Conservation (phyloP, 2,797 vertebrate genomes). For the Sylvia borin region DNA sequence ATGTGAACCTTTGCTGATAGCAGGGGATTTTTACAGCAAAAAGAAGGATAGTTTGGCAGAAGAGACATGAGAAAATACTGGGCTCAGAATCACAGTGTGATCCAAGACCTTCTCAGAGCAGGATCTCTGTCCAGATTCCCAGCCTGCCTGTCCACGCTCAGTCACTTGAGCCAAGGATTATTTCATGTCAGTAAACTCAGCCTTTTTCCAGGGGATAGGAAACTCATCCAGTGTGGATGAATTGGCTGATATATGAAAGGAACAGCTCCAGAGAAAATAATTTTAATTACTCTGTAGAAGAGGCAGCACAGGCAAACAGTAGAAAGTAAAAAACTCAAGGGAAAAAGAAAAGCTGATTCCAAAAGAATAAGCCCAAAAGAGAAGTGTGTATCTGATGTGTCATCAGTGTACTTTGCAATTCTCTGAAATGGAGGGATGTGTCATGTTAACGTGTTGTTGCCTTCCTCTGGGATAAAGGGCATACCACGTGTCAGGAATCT, state of each 20-base stretch:
- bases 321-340: conserved; percentile 23
- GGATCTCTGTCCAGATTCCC: conserved; percentile 46
- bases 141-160: neutral
- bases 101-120: conserved; percentile 45
- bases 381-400: neutral
- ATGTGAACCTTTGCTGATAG: conserved; percentile 40
- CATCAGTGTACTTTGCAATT: neutral
- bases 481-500: neutral
- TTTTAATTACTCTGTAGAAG: neutral
- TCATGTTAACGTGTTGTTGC: neutral
- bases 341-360: conserved; percentile 25
- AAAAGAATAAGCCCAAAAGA: neutral
- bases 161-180: conserved; percentile 38
- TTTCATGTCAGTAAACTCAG: conserved; percentile 40
- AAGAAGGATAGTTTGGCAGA: conserved; percentile 24
- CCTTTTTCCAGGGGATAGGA: conserved; percentile 16
- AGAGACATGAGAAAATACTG: conserved; percentile 26
- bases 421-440: conserved; percentile 4
- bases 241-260: conserved; percentile 11
- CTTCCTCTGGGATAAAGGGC: conserved; percentile 10
- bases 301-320: neutral
- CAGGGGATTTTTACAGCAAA: conserved; percentile 34
- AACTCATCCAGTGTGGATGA: conserved; percentile 20
- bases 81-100: neutral
- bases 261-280: conserved; percentile 26